Conservation (phyloP, 2,797 vertebrate species). For the Hydrolagus colliei region DNA sequence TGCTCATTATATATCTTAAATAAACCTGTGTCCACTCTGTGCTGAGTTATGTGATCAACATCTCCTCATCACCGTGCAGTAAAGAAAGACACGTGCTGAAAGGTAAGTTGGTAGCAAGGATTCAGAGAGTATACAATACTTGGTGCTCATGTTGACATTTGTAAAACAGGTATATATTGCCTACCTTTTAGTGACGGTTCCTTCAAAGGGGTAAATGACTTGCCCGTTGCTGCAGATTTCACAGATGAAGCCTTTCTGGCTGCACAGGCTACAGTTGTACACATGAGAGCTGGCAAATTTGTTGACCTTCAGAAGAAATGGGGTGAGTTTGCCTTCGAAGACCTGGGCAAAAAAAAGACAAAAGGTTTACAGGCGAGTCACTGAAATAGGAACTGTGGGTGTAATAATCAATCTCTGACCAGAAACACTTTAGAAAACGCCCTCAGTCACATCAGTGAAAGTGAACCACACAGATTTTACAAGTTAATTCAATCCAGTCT, state of each 20-base stretch:
- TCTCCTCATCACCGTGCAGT: too few species aligned
- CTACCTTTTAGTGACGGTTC: slow-evolving; percentile 86
- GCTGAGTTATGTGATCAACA: background rate
- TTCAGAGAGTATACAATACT: too few species aligned
- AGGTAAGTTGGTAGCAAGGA: too few species aligned
- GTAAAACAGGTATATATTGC: background rate
- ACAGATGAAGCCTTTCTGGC: slow-evolving; percentile 96
- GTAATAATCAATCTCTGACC: too few species aligned
- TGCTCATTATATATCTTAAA: background rate
- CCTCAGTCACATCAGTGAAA: too few species aligned
- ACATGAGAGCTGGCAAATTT: slow-evolving; percentile 94
- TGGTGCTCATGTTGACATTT: too few species aligned
- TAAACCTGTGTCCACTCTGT: background rate
- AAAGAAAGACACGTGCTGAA: too few species aligned
- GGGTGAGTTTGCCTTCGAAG: slow-evolving; percentile 90
- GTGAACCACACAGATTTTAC: too few species aligned
- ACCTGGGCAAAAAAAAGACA: slow-evolving; percentile 59
- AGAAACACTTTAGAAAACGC: too few species aligned
- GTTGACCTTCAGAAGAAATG: slow-evolving; percentile 91
- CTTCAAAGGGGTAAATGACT: slow-evolving; percentile 95
- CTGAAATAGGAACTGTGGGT: background rate
- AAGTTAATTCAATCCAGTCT: too few species aligned
- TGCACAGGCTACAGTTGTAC: slow-evolving; percentile 90
- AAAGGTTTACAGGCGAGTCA: background rate
- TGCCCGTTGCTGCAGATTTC: slow-evolving; percentile 91